Conservation (phyloP, 2,113 vertebrate genomes). For the Mormyrus lacerda region DNA sequence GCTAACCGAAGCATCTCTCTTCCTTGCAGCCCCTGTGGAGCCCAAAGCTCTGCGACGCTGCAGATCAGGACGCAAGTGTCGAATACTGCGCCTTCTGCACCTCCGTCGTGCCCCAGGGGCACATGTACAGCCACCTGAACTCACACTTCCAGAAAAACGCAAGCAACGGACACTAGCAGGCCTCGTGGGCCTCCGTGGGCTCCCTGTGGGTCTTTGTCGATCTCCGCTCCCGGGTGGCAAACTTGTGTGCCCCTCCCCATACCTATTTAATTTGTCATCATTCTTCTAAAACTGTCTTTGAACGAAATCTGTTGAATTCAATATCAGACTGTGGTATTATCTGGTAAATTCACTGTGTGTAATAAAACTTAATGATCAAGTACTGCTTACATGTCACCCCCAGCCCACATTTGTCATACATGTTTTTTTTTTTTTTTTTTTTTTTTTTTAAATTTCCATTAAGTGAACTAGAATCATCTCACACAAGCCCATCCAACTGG, state of each 20-base stretch:
- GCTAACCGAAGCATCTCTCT: conserved; percentile 33
- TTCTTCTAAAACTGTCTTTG: neutral
- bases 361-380: conserved; percentile 13
- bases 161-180: conserved; percentile 54
- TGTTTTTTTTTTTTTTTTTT: neutral
- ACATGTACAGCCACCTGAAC: conserved; percentile 90
- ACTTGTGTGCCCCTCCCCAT: neutral
- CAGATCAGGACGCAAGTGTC: conserved; percentile 54
- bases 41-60: conserved; percentile 65
- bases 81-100: conserved; percentile 89
- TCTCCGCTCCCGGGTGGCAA: neutral
- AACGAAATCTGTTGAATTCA: neutral
- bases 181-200: neutral
- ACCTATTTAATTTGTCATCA: conserved; percentile 21
- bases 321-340: neutral
- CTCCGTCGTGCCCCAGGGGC: conserved; percentile 77
- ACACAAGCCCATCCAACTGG: neutral
- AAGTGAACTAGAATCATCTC: neutral
- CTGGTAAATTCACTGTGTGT: neutral
- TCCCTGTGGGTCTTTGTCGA: neutral
- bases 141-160: conserved; percentile 79
- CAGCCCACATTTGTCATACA: neutral
- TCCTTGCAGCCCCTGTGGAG: conserved; percentile 79
- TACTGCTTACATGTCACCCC: neutral
- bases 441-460: neutral